Evolutionary conservation across 2,797 vertebrate genomes (phyloP).

Genomic region (Hafferia zeledoni): DNA sequence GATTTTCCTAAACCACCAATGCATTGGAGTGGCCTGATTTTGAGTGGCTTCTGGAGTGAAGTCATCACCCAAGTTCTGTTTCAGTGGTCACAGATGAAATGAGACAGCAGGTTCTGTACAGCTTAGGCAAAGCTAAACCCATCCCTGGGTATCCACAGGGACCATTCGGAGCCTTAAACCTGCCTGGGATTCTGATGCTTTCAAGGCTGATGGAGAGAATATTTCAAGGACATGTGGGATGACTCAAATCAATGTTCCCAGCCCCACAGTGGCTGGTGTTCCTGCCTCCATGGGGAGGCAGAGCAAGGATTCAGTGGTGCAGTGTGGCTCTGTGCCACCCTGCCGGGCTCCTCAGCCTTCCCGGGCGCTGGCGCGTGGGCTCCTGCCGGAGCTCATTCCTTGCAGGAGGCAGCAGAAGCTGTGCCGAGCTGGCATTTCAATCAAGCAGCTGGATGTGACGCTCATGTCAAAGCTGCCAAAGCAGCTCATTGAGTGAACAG

Average conservation of each 20-base stretch:
- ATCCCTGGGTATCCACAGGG: background rate
- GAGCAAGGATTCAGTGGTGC: background rate
- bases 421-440: background rate
- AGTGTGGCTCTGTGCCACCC: background rate
- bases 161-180: background rate
- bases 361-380: rapidly evolving
- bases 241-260: background rate
- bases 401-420: background rate
- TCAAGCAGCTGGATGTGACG: conserved; percentile 26
- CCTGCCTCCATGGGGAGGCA: background rate
- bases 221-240: background rate
- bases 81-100: rapidly evolving
- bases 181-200: background rate
- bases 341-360: background rate
- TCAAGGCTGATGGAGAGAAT: background rate
- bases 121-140: background rate
- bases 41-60: background rate
- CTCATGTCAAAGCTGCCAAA: background rate
- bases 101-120: background rate
- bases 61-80: background rate
- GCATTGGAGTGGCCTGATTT: background rate
- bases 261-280: background rate
- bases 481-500: conserved; percentile 38
- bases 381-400: background rate
- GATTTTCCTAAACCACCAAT: background rate